Conservation (phyloP, 2,113 vertebrate genomes). For the Pampusana beccarii region DNA sequence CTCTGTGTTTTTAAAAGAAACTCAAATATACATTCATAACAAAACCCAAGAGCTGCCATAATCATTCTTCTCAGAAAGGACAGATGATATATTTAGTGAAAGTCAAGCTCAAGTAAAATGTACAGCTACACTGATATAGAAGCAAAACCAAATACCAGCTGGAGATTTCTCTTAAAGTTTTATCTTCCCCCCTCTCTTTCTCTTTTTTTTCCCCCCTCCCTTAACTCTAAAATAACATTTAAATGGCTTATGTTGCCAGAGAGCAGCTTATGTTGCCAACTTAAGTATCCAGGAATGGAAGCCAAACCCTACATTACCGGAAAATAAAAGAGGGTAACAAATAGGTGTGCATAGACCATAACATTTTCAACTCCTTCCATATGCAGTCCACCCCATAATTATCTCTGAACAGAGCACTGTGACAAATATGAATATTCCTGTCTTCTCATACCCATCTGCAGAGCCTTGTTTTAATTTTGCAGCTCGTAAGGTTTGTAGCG, state of each 20-base stretch:
- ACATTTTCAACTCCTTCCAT: background rate
- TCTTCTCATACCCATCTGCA: background rate
- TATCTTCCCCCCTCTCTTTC: fast-evolving
- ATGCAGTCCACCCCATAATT: background rate
- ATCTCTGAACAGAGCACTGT: background rate
- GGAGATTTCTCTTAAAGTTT: background rate
- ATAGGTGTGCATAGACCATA: background rate
- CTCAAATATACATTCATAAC: background rate
- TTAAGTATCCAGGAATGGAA: background rate
- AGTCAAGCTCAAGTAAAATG: background rate
- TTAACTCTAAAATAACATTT: background rate
- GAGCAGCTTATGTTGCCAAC: background rate
- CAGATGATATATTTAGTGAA: background rate
- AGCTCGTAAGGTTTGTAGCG: background rate
- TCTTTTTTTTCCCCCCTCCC: too few species aligned
- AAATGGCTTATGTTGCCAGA: background rate
- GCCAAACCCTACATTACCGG: background rate
- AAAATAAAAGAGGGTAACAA: background rate
- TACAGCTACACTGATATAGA: background rate
- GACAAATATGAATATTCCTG: background rate
- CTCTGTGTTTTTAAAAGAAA: background rate
- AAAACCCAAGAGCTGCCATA: background rate
- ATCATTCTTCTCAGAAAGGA: background rate
- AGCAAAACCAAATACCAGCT: background rate
- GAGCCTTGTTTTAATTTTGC: background rate